A percentile compares a stretch with the other conserved stretches of the same genome.
phyloP scores from a whole-genome alignment of 1,140 invertebrate species.

The Ptiloglossa arizonensis region DNA sequence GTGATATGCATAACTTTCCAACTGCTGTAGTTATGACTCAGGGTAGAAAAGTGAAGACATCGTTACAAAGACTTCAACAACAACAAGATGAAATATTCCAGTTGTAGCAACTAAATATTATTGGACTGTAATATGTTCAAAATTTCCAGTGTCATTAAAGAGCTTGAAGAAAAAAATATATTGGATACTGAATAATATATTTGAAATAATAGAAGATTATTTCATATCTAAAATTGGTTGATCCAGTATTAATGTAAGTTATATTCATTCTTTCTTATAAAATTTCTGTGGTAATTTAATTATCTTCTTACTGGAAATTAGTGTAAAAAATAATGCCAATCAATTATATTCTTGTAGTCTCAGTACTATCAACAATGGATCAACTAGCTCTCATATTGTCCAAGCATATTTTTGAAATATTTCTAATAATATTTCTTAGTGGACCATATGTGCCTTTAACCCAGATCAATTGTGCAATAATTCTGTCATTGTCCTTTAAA shows the following conservation, averaged over 20 bases:
- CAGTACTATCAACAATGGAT: constrained; percentile 45
- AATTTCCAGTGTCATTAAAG: constrained; percentile 54
- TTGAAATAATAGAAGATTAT: constrained; percentile 57
- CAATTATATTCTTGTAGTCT: constrained; percentile 41
- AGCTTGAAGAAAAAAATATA: constrained; percentile 49
- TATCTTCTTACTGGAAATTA: constrained; percentile 1
- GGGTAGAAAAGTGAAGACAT: constrained; percentile 89
- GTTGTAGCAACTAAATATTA: constrained; percentile 86
- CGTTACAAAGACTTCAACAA: constrained; percentile 89
- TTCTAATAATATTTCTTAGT: constrained; percentile 54
- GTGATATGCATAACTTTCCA: constrained; percentile 77
- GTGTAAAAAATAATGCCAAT: constrained; percentile 20
- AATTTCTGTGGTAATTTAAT: constrained; percentile 12
- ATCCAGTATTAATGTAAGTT: constrained; percentile 49
- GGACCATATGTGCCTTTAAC: constrained; percentile 64
- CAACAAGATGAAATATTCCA: constrained; percentile 94
- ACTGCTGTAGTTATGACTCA: constrained; percentile 89
- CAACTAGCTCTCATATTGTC: constrained; percentile 57
- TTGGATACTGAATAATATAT: constrained; percentile 38
- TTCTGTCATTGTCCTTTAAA: constrained; percentile 36
- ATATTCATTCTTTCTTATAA: constrained; percentile 18
- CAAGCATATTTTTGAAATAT: constrained; percentile 45
- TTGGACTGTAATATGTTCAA: constrained; percentile 51
- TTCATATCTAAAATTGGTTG: constrained; percentile 50
- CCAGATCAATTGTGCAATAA: constrained; percentile 43